Conservation (phyloP, 2,797 vertebrate genomes). For the Galaxias olidus region DNA sequence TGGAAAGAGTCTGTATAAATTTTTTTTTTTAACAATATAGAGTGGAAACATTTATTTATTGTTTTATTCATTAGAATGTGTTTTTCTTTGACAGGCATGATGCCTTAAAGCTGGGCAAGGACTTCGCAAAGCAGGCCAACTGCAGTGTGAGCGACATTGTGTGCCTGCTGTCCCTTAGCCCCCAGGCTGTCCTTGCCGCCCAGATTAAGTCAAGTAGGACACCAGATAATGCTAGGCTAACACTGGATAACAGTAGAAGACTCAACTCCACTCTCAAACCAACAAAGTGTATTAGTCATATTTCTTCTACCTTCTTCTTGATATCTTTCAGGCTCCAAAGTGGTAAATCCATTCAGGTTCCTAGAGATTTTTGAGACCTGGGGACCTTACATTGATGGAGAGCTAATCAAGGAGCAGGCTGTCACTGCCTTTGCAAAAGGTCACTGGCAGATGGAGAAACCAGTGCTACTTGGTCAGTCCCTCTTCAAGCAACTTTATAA, state of each 20-base stretch:
- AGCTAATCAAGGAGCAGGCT: conserved; percentile 73
- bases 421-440: conserved; percentile 71
- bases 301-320: neutral
- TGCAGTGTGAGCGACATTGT: conserved; percentile 68
- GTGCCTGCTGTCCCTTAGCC: conserved; percentile 73
- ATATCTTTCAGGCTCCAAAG: conserved; percentile 64
- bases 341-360: conserved; percentile 77
- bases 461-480: conserved; percentile 70
- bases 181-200: conserved; percentile 67
- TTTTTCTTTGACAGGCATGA: conserved; percentile 69
- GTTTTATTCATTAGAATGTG: too few relatives aligned
- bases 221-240: too few relatives aligned
- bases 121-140: conserved; percentile 73
- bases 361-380: conserved; percentile 79
- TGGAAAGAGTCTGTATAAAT: too few relatives aligned
- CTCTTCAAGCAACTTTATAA: neutral
- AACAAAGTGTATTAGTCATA: too few relatives aligned
- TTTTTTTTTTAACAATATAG: too few relatives aligned
- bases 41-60: conserved; percentile 6
- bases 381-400: conserved; percentile 73
- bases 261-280: too few relatives aligned
- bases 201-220: conserved; percentile 78
- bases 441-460: conserved; percentile 78
- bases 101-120: conserved; percentile 72
- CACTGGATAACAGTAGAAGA: too few relatives aligned